phyloP scores from a whole-genome alignment of 2,888 invertebrate species.

The Lochmaea capreae region DNA sequence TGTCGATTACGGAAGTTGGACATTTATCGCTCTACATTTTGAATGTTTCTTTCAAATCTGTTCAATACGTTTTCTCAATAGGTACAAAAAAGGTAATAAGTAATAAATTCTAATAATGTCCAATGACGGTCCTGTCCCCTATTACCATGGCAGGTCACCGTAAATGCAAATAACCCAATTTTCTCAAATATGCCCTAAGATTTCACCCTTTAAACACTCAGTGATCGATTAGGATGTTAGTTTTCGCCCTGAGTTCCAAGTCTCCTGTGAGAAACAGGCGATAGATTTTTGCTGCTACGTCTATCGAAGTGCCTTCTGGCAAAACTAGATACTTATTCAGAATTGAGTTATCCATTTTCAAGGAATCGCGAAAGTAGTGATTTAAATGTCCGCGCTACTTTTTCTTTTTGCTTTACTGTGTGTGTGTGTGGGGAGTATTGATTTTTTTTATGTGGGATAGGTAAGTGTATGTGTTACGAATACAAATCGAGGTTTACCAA shows the following conservation, averaged over 20 bases:
- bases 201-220: slow-evolving; percentile 36
- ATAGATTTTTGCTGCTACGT: slow-evolving; percentile 3
- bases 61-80: too few relatives aligned
- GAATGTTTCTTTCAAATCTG: too few relatives aligned
- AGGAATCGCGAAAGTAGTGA: neutral
- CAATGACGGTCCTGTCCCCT: slow-evolving; percentile 6
- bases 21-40: too few relatives aligned
- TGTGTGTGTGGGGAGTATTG: neutral
- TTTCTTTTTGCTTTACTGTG: neutral
- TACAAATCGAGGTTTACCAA: neutral
- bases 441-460: slow-evolving; percentile 5
- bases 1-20: too few relatives aligned
- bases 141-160: slow-evolving; percentile 31
- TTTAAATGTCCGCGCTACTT: neutral
- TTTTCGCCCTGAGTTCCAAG: slow-evolving; percentile 41
- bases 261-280: slow-evolving; percentile 26
- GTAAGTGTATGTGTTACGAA: neutral
- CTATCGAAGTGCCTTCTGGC: neutral
- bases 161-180: slow-evolving; percentile 46
- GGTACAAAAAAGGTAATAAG: neutral
- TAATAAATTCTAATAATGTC: neutral
- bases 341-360: neutral
- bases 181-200: slow-evolving; percentile 45
- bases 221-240: slow-evolving; percentile 43
- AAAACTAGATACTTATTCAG: neutral